Percentiles rank a stretch among this genome's conserved stretches.
phyloP scores from a whole-genome alignment of 2,113 vertebrate genomes.

The Perca flavescens region DNA sequence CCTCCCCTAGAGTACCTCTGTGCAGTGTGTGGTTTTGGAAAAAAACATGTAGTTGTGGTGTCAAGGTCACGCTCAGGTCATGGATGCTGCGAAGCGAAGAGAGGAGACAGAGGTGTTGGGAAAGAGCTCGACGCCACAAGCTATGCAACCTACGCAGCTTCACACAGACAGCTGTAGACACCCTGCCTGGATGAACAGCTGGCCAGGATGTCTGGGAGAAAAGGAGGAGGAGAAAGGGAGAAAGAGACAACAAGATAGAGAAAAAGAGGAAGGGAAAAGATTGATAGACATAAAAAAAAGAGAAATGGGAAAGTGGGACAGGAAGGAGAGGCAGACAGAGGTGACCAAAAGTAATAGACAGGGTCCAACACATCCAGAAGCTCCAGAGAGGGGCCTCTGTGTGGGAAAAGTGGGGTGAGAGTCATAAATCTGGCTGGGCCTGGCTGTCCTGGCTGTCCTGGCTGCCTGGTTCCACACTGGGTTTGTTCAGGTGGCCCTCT shows the following conservation, averaged over 20 bases:
- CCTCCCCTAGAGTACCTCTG: slow-evolving; percentile 9
- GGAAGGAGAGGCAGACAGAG: slow-evolving; percentile 53
- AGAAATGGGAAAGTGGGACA: slow-evolving; percentile 46
- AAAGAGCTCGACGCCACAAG: slow-evolving; percentile 57
- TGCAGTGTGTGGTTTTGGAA: slow-evolving; percentile 34
- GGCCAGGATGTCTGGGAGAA: slow-evolving; percentile 74
- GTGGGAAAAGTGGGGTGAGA: slow-evolving; percentile 67
- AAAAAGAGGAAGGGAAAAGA: slow-evolving; percentile 38
- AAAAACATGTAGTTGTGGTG: slow-evolving; percentile 47
- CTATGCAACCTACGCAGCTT: slow-evolving; percentile 49
- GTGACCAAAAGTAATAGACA: slow-evolving; percentile 71
- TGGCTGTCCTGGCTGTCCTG: slow-evolving; percentile 52
- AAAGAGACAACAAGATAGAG: slow-evolving; percentile 53
- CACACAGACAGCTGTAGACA: slow-evolving; percentile 74
- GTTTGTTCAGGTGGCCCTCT: slow-evolving; percentile 83
- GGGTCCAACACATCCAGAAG: slow-evolving; percentile 64
- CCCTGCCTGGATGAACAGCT: slow-evolving; percentile 78
- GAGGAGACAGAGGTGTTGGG: slow-evolving; percentile 69
- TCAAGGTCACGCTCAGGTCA: slow-evolving; percentile 61
- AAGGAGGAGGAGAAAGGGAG: slow-evolving; percentile 37
- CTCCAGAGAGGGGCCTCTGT: slow-evolving; percentile 67
- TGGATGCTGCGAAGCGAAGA: slow-evolving; percentile 53
- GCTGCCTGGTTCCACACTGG: slow-evolving; percentile 63
- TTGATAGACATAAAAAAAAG: slow-evolving; percentile 24
- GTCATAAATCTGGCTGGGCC: slow-evolving; percentile 77